These are phyloP conservation scores for Lithophane semibrunnea DNA, from an alignment of 2,888 invertebrate species.

Conservation along the genomic window DNA sequence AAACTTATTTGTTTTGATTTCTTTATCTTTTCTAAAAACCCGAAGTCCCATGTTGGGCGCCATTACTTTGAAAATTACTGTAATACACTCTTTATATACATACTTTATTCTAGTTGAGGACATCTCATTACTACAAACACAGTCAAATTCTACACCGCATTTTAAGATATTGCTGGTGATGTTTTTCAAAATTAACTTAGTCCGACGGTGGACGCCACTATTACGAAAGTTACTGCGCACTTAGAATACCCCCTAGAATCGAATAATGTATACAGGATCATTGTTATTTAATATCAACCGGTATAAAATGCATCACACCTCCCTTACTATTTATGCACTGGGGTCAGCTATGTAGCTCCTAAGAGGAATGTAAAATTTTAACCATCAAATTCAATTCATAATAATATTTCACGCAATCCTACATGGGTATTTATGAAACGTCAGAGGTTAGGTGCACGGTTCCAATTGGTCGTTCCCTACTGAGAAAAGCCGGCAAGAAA, in stretches of 20 bases:
- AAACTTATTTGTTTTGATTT: too few relatives aligned
- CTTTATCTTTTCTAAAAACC: too few relatives aligned
- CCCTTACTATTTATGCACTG: too few relatives aligned
- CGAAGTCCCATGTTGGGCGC: too few relatives aligned
- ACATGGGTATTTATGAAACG: not conserved
- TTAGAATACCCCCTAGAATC: slow-evolving; percentile 11
- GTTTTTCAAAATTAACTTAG: not conserved
- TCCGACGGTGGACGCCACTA: slow-evolving; percentile 10
- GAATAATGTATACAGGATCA: too few relatives aligned
- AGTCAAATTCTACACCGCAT: not conserved
- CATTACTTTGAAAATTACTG: too few relatives aligned
- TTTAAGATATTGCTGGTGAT: not conserved
- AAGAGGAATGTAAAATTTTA: not conserved
- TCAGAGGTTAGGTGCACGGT: not conserved
- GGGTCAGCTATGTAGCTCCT: not conserved
- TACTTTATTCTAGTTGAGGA: not conserved
- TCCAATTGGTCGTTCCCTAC: not conserved
- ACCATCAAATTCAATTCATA: not conserved
- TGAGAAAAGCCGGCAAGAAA: not conserved
- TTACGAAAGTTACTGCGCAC: not conserved
- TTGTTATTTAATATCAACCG: not conserved
- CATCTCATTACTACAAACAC: not conserved
- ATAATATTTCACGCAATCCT: not conserved
- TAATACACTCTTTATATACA: too few relatives aligned
- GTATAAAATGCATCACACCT: not conserved